These are phyloP conservation scores for Hyposoter dolosus DNA, from an alignment of 2,888 invertebrate genomes.

Conservation along the genomic window DNA sequence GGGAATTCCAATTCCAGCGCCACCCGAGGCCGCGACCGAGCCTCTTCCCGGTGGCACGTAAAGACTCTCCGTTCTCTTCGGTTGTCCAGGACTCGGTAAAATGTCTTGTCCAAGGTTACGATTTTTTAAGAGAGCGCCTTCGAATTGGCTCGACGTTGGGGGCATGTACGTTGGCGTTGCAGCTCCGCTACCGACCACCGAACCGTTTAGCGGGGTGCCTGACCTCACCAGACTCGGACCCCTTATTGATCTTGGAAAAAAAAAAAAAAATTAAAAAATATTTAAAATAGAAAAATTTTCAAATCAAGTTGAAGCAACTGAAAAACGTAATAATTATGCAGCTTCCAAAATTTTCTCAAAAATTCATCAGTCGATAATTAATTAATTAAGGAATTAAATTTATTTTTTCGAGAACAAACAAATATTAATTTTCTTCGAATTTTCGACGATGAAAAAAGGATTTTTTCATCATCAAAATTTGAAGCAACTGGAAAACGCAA, in stretches of 20 bases:
- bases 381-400: not conserved
- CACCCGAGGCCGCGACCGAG: conserved; percentile 81
- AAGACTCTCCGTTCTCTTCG: conserved; percentile 96
- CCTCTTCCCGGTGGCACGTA: conserved; percentile 88
- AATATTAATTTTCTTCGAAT: too few relatives aligned
- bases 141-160: conserved; percentile 88
- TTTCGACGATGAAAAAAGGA: too few relatives aligned
- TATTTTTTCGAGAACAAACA: too few relatives aligned
- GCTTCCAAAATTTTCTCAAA: not conserved
- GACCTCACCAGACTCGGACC: conserved; percentile 86
- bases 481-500: too few relatives aligned
- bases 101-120: conserved; percentile 95
- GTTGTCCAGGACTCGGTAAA: conserved; percentile 94
- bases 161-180: conserved; percentile 86
- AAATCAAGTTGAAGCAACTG: too few relatives aligned
- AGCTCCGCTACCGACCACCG: conserved; percentile 85
- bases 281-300: too few relatives aligned
- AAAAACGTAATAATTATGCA: too few relatives aligned
- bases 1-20: conserved; percentile 71
- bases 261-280: too few relatives aligned
- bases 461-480: too few relatives aligned
- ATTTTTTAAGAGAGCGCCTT: conserved; percentile 93
- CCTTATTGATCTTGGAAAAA: conserved; percentile 83
- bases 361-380: not conserved
- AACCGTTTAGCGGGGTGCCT: conserved; percentile 82